phyloP scores from a whole-genome alignment of 2,888 invertebrate genomes.

The Phyllotreta cruciferae region DNA sequence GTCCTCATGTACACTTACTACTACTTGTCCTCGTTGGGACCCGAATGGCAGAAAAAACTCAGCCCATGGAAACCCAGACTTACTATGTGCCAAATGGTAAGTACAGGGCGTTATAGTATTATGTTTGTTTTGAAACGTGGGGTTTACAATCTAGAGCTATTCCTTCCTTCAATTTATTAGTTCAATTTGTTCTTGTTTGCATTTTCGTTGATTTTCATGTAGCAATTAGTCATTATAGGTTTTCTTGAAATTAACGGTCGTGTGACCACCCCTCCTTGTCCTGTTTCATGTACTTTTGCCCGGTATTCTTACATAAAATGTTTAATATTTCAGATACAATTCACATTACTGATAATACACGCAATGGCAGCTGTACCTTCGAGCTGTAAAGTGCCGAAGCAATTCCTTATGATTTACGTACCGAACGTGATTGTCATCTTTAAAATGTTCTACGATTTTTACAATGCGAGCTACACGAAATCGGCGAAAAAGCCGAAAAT shows the following conservation, averaged over 20 bases:
- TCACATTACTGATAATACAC: slow-evolving; percentile 69
- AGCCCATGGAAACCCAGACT: slow-evolving; percentile 66
- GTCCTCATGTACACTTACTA: slow-evolving; percentile 82
- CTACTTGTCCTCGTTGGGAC: slow-evolving; percentile 69
- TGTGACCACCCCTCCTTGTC: too few relatives aligned
- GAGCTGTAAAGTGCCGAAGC: slow-evolving; percentile 65
- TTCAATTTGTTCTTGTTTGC: too few relatives aligned
- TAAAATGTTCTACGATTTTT: slow-evolving; percentile 77
- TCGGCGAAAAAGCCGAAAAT: slow-evolving; percentile 41
- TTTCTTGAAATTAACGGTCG: too few relatives aligned
- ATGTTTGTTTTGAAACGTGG: neutral
- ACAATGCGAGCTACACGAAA: slow-evolving; percentile 64
- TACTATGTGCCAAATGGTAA: slow-evolving; percentile 72
- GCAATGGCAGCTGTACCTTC: slow-evolving; percentile 64
- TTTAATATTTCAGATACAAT: slow-evolving; percentile 60
- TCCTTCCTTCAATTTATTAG: too few relatives aligned
- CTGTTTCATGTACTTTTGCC: too few relatives aligned
- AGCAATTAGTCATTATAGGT: too few relatives aligned
- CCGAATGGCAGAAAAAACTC: slow-evolving; percentile 64
- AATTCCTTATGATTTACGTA: slow-evolving; percentile 65
- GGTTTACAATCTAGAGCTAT: too few relatives aligned
- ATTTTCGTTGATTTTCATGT: too few relatives aligned
- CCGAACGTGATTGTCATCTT: slow-evolving; percentile 70
- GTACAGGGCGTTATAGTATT: slow-evolving; percentile 4
- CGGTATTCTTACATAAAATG: neutral